These are phyloP conservation scores for Nothobranchius furzeri DNA, from an alignment of 2,113 vertebrate genomes.

Conservation along the genomic window DNA sequence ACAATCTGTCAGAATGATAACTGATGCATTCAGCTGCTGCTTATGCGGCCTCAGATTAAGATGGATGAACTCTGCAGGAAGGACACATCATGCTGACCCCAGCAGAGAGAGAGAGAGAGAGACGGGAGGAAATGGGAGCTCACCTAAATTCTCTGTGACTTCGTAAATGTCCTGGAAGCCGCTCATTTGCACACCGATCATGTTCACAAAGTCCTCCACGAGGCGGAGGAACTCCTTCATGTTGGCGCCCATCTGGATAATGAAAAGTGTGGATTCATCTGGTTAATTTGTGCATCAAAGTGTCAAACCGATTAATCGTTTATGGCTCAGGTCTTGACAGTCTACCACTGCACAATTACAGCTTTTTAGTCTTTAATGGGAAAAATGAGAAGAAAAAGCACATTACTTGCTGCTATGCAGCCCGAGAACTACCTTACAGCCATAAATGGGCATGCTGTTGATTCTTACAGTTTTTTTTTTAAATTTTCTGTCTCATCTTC, in stretches of 20 bases:
- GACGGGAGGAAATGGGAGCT: slow-evolving; percentile 61
- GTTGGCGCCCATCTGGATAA: slow-evolving; percentile 87
- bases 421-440: slow-evolving; percentile 63
- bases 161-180: slow-evolving; percentile 96
- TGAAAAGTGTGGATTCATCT: slow-evolving; percentile 18
- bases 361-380: slow-evolving; percentile 31
- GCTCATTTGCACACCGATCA: slow-evolving; percentile 94
- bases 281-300: slow-evolving; percentile 8
- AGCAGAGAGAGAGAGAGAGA: slow-evolving; percentile 8
- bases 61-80: slow-evolving; percentile 47
- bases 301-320: background rate
- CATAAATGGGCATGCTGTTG: slow-evolving; percentile 74
- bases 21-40: slow-evolving; percentile 31
- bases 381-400: slow-evolving; percentile 13
- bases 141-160: slow-evolving; percentile 97
- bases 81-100: slow-evolving; percentile 43
- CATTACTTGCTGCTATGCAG: slow-evolving; percentile 69
- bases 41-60: slow-evolving; percentile 37
- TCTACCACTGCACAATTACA: background rate
- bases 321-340: background rate
- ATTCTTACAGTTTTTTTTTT: slow-evolving; percentile 63
- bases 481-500: slow-evolving; percentile 26
- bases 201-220: slow-evolving; percentile 93
- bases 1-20: slow-evolving; percentile 45
- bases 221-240: slow-evolving; percentile 90